Conservation (phyloP, 2,113 vertebrate species). For the Lasiurus borealis region DNA sequence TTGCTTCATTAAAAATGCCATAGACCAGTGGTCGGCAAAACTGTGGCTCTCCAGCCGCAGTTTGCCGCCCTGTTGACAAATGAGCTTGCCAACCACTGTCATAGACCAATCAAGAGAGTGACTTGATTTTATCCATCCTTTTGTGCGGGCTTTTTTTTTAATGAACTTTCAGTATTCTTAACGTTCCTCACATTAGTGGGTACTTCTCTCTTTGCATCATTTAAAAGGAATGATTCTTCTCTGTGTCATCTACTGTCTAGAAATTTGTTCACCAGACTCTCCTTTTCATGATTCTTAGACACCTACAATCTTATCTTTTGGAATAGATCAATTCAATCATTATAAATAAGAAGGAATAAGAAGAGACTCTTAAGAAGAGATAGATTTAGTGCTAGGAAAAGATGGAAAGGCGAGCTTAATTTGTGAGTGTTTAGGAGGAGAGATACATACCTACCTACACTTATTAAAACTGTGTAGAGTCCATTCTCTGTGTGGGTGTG, state of each 20-base stretch:
- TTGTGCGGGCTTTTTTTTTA: not conserved
- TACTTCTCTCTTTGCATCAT: not conserved
- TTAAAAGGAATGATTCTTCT: not conserved
- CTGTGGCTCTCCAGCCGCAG: no score
- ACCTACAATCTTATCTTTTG: not conserved
- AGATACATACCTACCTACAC: not conserved
- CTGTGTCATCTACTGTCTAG: slow-evolving; percentile 16
- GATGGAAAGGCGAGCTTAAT: not conserved
- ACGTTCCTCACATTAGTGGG: not conserved
- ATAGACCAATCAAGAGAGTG: not conserved
- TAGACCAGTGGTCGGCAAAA: not conserved
- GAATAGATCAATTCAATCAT: not conserved
- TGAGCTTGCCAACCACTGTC: not conserved
- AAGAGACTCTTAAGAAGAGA: not conserved
- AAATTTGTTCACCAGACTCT: slow-evolving; percentile 44
- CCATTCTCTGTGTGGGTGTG: not conserved
- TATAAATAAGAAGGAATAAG: slow-evolving; percentile 26
- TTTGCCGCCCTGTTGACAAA: no score
- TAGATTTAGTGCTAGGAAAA: not conserved
- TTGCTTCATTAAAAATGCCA: not conserved
- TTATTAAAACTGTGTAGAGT: not conserved
- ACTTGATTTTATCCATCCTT: not conserved
- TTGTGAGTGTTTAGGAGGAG: not conserved
- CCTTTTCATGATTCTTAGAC: not conserved
- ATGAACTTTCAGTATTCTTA: not conserved